Base-by-base conservation (phyloP, 2,113 vertebrate genomes). In the Cacatua alba region DNA sequence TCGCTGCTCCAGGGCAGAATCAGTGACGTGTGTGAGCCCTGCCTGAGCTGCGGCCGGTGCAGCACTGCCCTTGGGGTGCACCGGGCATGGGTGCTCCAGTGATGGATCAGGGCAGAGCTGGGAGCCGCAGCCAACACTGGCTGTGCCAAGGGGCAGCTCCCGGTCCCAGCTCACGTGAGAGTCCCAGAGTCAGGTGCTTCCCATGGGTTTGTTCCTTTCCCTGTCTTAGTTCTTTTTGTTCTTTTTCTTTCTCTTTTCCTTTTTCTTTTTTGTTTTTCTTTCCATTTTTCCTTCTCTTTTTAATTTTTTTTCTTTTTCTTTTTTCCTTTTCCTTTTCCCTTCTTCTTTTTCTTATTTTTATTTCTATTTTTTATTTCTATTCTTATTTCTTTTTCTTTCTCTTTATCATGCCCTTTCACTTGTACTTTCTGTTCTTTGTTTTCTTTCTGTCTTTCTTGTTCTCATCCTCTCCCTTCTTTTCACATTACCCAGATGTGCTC, bases 141-240 rank as follows among this genome's bases (percentile, higher is more conserved):
- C 8, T 0, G 8, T 24, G 68, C 53, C 4, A 0, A 2, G 29
- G 67, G 17, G 29, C 51, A 46, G 29, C 23, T 24, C 67, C 52
- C 0, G 0, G 71, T 35, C 10, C 0, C 1, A 17, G 15, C 29
- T 51, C 23, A 6, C 6, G 0, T 23, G 11, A 23, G 13, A 52
- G 60, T 25, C 62, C 33, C 49, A 20, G 13, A 26, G 31, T 20
- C 4, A 1, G 21, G 14, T 65, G 57, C 75, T 71, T 41, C 35
- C 17, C 24, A 5, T 10, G 17, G 52, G 18, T 25, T 35, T 43
- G 6, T 17, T 37, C 20, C 44, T 80, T 72, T 21, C 17, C 7
- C 9, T 21, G 21, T 23, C n/a, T 49, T 26, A n/a, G 57, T 6
- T 20, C 55, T 24, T 23, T 24, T 23, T 14, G 13, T 16, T 31